Percentiles rank a stretch among this genome's conserved stretches.
Conservation (phyloP, 2,797 vertebrate genomes). For the Anabacerthia variegaticeps region DNA sequence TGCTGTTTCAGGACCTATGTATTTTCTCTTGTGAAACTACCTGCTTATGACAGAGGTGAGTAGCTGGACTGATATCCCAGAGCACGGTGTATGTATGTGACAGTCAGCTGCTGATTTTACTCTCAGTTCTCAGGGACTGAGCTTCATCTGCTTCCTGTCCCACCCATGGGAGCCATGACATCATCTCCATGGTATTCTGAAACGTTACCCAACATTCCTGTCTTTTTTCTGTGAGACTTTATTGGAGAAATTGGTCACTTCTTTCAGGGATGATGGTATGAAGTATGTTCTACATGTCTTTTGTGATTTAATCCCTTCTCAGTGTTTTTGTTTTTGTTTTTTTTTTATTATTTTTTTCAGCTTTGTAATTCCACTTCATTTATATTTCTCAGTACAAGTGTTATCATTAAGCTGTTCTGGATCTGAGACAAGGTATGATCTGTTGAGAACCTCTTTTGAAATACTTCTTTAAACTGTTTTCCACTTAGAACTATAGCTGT, state of each 20-base stretch:
- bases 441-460: background rate
- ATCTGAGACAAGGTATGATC: background rate
- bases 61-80: background rate
- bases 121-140: background rate
- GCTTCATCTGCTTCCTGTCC: background rate
- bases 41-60: background rate
- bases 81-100: background rate
- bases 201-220: background rate
- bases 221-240: background rate
- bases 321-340: background rate
- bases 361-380: background rate
- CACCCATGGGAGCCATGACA: background rate
- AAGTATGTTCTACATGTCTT: background rate
- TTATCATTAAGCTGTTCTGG: background rate
- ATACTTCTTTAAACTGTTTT: background rate
- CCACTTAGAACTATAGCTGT: background rate
- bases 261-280: background rate
- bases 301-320: background rate
- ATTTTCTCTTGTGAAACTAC: background rate
- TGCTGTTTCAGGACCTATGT: background rate
- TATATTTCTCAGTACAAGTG: background rate
- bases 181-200: slow-evolving; percentile 34
- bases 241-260: background rate
- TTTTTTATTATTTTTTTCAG: background rate
- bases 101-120: background rate